Conservation (phyloP, 2,113 vertebrate genomes). For the Tragelaphus buxtoni region DNA sequence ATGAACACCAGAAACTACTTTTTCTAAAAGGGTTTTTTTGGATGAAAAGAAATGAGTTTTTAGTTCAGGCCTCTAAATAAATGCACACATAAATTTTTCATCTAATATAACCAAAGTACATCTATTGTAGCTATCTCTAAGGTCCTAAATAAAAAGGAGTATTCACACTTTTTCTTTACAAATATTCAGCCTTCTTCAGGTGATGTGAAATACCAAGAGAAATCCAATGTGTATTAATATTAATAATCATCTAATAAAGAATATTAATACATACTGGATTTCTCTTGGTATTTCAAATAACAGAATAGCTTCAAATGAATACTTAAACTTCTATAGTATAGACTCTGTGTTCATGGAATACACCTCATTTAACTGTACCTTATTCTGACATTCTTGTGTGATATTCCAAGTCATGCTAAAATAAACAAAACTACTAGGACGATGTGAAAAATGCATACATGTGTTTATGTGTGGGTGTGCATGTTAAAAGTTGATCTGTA, state of each 20-base stretch:
- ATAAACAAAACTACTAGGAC: not conserved
- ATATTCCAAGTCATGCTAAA: not conserved
- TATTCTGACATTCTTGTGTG: not conserved
- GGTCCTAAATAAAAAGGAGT: not conserved
- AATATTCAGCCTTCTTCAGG: not conserved
- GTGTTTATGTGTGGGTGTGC: not conserved
- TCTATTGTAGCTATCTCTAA: not conserved
- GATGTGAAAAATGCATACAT: not conserved
- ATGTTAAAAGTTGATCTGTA: not conserved
- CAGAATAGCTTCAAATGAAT: not conserved
- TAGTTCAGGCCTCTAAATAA: constrained; percentile 24
- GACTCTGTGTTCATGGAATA: not conserved
- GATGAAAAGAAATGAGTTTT: not conserved
- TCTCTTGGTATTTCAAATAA: not conserved
- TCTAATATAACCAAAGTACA: constrained; percentile 31
- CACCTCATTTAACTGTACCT: not conserved
- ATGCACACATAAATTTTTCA: not conserved
- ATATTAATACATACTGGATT: not conserved
- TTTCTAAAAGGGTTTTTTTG: constrained; percentile 35
- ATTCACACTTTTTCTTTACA: not conserved
- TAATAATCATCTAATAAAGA: not conserved
- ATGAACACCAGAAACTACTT: constrained; percentile 18
- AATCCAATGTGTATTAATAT: constrained; percentile 12
- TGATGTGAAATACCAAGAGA: not conserved
- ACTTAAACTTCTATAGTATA: not conserved